phyloP scores from a whole-genome alignment of 2,113 vertebrate species.

The Petrocephalus microphthalmus region DNA sequence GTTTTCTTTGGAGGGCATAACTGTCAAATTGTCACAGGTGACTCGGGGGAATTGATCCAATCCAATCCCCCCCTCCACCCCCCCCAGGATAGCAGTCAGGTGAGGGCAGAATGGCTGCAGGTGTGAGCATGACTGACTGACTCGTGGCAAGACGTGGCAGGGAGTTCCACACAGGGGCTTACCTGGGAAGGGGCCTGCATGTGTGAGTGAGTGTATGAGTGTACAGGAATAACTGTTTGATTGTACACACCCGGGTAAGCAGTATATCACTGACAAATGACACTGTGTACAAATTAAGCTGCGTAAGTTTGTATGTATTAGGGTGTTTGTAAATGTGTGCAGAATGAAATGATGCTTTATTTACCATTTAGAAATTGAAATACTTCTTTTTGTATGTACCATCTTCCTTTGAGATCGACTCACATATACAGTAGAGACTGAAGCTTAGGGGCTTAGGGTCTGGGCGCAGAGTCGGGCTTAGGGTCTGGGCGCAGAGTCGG shows the following conservation, averaged over 20 bases:
- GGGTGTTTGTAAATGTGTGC: background rate
- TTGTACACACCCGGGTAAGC: background rate
- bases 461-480: background rate
- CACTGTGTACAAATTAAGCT: background rate
- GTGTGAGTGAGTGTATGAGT: background rate
- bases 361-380: background rate
- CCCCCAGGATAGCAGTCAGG: conserved; percentile 19
- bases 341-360: background rate
- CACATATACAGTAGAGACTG: background rate
- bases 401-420: background rate
- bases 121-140: conserved; percentile 42
- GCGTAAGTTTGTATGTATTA: background rate
- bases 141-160: conserved; percentile 38
- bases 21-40: conserved; percentile 58
- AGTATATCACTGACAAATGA: background rate
- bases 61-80: conserved; percentile 36
- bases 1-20: conserved; percentile 38
- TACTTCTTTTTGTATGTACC: background rate
- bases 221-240: background rate
- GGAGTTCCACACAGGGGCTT: background rate
- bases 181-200: background rate
- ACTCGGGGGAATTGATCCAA: no score
- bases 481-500: background rate
- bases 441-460: background rate
- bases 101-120: conserved; percentile 49